Evolutionary conservation across 2,113 vertebrate species (phyloP), one percentile per base, ranked within the genome.

Genomic region (Harpagus bidentatus): DNA sequence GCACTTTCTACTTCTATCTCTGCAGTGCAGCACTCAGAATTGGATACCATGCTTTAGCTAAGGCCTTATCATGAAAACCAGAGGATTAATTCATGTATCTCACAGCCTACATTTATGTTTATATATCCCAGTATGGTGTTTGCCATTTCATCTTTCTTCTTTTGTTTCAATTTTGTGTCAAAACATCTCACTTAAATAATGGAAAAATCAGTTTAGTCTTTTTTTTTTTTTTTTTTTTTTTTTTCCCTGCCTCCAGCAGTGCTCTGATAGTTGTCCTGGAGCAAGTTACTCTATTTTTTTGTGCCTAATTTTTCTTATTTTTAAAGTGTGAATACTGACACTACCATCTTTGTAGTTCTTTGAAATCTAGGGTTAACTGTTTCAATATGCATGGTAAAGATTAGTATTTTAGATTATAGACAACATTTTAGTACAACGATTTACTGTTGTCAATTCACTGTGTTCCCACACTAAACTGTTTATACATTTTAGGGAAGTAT

Each of bases 241-340:
- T 6, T 31, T 45, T 29, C 9, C 9, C 31, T 42, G 6, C 1
- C 4, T 55, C 7, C 5, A 55, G 11, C 4, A 50, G 1, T 53
- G 9, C 6, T 79, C 8, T 43, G 6, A 70, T 50, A 43, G 28
- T 16, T 59, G 4, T 55, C 8, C 12, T 55, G 2, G 6, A 67
- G 23, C 3, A 69, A 73, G 40, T 26, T 36, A 56, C 1, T 38
- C 62, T 32, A 19, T 87, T 87, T 90, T 86, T 19, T 3, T 72
- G 6, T 48, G 5, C 3, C 22, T 80, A 3, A 16, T 88, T 94
- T 83, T 53, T 28, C 5, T 45, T 23, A 17, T 38, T 76, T 94
- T 65, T 63, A 7, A 72, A 80, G 11, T 18, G 1, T 8, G 15
- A 83, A 53, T 67, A 29, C 9, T 16, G 16, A 4, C 9, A 53